phyloP scores from a whole-genome alignment of 2,797 vertebrate genomes.

The Australoheros facetus region DNA sequence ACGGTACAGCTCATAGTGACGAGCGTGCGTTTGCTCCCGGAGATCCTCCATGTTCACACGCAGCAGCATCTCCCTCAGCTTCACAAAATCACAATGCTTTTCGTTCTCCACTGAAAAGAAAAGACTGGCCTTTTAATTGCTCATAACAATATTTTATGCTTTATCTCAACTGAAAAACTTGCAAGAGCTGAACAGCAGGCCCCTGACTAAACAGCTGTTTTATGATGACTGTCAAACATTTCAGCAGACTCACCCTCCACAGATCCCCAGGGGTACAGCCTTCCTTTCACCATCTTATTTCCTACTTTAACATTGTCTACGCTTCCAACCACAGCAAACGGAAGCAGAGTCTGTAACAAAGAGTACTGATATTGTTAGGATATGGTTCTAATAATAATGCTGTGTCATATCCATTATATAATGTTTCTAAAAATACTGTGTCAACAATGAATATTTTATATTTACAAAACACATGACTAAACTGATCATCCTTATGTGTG shows the following conservation, averaged over 20 bases:
- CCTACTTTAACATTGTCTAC: constrained; percentile 93
- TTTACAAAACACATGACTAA: neutral
- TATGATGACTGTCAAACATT: constrained; percentile 22
- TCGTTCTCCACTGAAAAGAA: constrained; percentile 92
- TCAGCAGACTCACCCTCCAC: constrained; percentile 90
- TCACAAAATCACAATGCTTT: constrained; percentile 96
- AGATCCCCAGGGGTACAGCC: constrained; percentile 96
- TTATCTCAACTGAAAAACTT: neutral
- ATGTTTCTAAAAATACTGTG: neutral
- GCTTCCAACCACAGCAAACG: constrained; percentile 97
- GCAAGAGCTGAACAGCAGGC: neutral
- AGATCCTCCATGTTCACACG: constrained; percentile 98
- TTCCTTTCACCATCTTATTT: constrained; percentile 94
- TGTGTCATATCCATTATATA: constrained; percentile 1
- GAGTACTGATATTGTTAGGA: neutral
- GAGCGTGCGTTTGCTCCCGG: constrained; percentile 92
- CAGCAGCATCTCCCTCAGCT: constrained; percentile 95
- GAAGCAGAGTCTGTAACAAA: constrained; percentile 87
- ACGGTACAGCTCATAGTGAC: constrained; percentile 96
- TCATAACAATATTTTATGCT: neutral
- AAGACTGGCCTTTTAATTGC: neutral
- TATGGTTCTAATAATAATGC: neutral
- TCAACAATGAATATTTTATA: neutral
- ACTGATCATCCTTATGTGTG: neutral
- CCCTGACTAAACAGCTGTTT: constrained; percentile 18